These are phyloP conservation scores for Trichopria drosophilae DNA, from an alignment of 2,888 invertebrate species.

Conservation along the genomic window DNA sequence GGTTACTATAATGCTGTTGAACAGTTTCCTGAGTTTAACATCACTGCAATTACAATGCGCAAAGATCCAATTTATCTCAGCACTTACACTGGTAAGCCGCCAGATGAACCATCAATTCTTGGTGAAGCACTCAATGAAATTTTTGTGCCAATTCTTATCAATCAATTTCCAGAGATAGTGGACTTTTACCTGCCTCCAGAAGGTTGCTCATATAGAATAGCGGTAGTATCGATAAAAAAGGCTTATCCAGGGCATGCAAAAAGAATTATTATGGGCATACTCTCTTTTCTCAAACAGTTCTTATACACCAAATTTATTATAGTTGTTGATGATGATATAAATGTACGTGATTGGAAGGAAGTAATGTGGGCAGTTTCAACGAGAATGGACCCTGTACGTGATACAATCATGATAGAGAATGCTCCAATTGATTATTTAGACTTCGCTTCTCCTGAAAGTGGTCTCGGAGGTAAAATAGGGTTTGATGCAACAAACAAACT, in stretches of 20 bases:
- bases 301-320: constrained; percentile 24
- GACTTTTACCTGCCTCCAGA: constrained; percentile 26
- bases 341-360: constrained; percentile 21
- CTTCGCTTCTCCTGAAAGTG: constrained; percentile 25
- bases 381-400: constrained; percentile 21
- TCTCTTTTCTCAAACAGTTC: constrained; percentile 21
- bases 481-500: constrained; percentile 26
- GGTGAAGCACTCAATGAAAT: constrained; percentile 20
- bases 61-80: constrained; percentile 18
- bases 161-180: constrained; percentile 26
- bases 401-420: constrained; percentile 15
- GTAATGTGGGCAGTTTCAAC: constrained; percentile 26
- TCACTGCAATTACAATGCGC: constrained; percentile 11
- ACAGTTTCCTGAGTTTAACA: constrained; percentile 12
- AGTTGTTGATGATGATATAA: constrained; percentile 26
- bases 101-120: constrained; percentile 19
- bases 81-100: constrained; percentile 18
- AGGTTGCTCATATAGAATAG: constrained; percentile 27
- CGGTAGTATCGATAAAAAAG: constrained; percentile 24
- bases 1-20: constrained; percentile 19
- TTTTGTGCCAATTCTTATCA: constrained; percentile 21
- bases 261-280: constrained; percentile 23
- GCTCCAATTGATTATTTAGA: constrained; percentile 23
- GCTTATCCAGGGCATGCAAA: constrained; percentile 26
- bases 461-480: constrained; percentile 24